Base-by-base conservation (phyloP, 37 sponge, comb jelly and placozoan genomes). In the Diacarnus erythraeanus region DNA sequence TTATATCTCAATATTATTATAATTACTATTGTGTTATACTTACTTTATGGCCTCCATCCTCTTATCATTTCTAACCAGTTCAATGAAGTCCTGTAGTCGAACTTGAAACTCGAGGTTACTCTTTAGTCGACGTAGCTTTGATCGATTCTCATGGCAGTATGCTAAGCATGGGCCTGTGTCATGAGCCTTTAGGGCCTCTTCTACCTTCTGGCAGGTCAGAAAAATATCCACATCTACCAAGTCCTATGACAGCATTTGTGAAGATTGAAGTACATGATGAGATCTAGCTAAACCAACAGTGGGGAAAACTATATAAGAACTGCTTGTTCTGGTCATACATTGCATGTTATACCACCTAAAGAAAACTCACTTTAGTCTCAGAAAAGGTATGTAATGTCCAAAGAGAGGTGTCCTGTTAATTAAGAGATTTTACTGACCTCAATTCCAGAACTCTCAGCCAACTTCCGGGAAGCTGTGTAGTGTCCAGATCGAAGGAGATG, bases 81-180 rank as follows among this genome's bases (percentile, higher is more conserved):
- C 99, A 5, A 96, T 85, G 64, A 99, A 99, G 58, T 94, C 87
- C 77, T 99, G 99, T 31, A 94, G 75, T 42, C 88, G 83, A 38
- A 92, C 65, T 23, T 91, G 79, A 64, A 92, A 92, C 80, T 99
- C 99, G 56, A 99, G 74, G 6, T 76, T 83, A 81, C 99, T 98
- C 92, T 93, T 94, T 58, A 96, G 41, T 60, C 85, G 88, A 58
- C 88, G 85, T 22, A 98, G 86, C 64, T 95, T 96, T 21, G 91
- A 90, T 72, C 85, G 90, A 83, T 98, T 96, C 34, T 94, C 97
- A 26, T 89, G 79, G 80, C 99, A 98, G 94, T 93, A 98, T 2
- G 77, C 79, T 36, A 98, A 76, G 57, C 99, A 99, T 23, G 95
- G 97, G 5, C 59, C 85, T 4, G 93, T 94, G 79, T 99, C 67